These are phyloP conservation scores for Trachymyrmex cornetzi DNA, from an alignment of 1,140 invertebrate genomes.

Conservation along the genomic window DNA sequence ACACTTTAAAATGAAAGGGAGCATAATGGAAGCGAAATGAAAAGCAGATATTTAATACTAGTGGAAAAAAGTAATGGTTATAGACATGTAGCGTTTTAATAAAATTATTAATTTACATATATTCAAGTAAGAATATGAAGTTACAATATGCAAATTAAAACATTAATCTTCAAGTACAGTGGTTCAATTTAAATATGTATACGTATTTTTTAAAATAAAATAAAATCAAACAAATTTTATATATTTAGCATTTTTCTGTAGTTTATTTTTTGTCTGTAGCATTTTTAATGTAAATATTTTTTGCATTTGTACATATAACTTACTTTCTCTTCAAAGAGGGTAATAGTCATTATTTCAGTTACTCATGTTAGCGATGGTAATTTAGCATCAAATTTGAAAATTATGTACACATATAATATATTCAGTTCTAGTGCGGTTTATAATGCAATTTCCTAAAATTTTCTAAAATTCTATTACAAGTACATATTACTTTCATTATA, in stretches of 20 bases:
- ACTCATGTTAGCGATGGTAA: neutral
- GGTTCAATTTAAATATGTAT: neutral
- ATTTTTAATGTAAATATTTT: neutral
- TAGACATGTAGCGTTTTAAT: neutral
- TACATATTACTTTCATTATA: neutral
- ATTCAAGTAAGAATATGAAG: neutral
- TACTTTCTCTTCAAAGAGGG: neutral
- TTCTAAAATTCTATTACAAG: neutral
- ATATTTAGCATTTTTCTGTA: neutral
- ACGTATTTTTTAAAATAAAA: neutral
- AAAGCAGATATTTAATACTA: constrained; percentile 23
- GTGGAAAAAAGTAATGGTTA: neutral
- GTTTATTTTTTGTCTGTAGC: neutral
- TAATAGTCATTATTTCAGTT: neutral
- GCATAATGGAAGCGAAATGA: constrained; percentile 14
- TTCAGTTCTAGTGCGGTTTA: neutral
- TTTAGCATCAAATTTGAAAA: constrained; percentile 23
- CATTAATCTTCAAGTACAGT: neutral
- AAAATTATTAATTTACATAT: constrained; percentile 15
- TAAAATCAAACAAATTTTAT: neutral
- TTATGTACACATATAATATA: neutral
- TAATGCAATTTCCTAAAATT: neutral
- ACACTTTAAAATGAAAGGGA: constrained; percentile 39
- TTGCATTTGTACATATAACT: neutral
- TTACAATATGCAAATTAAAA: constrained; percentile 1